phyloP scores from a whole-genome alignment of 2,113 vertebrate species.

The Taurulus bubalis region DNA sequence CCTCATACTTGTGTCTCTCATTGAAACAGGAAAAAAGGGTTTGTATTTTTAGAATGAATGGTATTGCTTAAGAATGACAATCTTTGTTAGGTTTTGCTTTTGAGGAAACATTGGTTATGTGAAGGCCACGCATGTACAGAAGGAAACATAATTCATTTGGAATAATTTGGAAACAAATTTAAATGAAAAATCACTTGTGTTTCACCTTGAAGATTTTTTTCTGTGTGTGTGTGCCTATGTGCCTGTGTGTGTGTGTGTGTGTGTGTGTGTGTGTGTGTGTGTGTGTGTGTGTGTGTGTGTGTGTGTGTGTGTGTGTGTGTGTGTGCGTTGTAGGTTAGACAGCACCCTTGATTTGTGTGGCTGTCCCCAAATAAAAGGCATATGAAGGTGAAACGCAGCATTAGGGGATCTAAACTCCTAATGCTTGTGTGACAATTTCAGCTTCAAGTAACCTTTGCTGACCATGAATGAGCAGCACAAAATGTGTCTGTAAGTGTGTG shows the following conservation, averaged over 20 bases:
- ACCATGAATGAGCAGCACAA: neutral
- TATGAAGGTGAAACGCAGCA: conserved; percentile 63
- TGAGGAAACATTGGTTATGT: neutral
- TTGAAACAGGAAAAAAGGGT: neutral
- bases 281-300: neutral
- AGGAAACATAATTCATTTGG: neutral
- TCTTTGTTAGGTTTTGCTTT: neutral
- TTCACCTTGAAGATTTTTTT: conserved; percentile 41
- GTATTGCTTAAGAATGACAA: neutral
- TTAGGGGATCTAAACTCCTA: conserved; percentile 52
- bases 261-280: neutral
- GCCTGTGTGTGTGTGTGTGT: conserved; percentile 4
- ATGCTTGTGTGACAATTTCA: conserved; percentile 60
- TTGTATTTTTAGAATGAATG: neutral
- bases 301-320: neutral
- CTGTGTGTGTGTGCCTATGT: conserved; percentile 1
- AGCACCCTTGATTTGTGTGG: too few species aligned
- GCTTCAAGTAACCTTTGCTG: conserved; percentile 50
- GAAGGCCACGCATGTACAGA: neutral
- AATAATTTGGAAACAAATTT: conserved; percentile 7
- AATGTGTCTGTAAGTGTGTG: conserved; percentile 2
- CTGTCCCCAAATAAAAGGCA: conserved; percentile 57
- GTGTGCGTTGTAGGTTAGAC: too few species aligned
- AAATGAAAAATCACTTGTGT: conserved; percentile 24
- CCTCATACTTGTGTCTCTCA: neutral